Evolutionary conservation across 2,113 vertebrate genomes (phyloP).

Genomic region (Callospermophilus lateralis): DNA sequence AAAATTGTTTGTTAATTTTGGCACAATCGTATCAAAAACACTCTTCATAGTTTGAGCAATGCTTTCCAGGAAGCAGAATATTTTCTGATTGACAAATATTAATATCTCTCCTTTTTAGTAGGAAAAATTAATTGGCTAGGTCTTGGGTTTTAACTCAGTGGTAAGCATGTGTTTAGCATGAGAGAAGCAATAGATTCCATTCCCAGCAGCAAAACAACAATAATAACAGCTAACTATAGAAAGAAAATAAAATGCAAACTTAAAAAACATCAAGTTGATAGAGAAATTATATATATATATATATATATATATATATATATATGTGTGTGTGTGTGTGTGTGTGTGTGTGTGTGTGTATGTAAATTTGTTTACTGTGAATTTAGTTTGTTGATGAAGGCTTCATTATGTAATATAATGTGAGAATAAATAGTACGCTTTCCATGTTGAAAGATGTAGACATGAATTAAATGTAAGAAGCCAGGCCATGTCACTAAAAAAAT

Average conservation of each 20-base stretch:
- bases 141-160: no score
- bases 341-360: no score
- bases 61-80: neutral
- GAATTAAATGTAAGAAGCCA: neutral
- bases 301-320: no score
- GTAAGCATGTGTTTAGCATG: neutral
- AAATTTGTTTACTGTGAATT: neutral
- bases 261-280: neutral
- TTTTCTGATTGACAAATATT: no score
- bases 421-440: neutral
- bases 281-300: neutral
- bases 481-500: neutral
- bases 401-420: neutral
- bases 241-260: neutral
- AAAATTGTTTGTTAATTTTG: neutral
- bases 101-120: neutral
- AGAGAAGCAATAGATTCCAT: neutral
- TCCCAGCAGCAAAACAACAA: neutral
- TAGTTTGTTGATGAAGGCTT: neutral
- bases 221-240: accelerated
- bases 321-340: no score
- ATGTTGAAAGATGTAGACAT: neutral
- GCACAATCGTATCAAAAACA: neutral
- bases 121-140: neutral
- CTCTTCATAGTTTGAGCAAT: neutral